Evolutionary conservation across 2,797 vertebrate species (phyloP), one percentile per base, ranked within the genome.

Genomic region (Zalophus californianus): DNA sequence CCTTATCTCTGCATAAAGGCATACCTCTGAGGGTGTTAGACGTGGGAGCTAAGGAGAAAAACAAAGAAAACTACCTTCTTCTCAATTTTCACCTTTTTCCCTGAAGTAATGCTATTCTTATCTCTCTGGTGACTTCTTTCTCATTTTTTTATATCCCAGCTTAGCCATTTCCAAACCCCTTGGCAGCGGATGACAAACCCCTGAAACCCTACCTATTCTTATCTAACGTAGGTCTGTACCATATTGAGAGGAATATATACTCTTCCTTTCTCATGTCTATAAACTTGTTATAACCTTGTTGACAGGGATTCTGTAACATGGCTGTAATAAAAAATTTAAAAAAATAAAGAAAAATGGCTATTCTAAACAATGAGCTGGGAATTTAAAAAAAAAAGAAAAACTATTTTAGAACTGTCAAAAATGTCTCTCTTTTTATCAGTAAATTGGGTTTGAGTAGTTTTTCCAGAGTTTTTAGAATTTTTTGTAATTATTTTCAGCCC

Each of bases 401-500:
- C 10, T 50, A 35, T 29, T 77, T 86, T 52, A 77, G 25, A 90
- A 44, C 18, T 70, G 50, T 52, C 56, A 48, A 64, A 91, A 72
- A 72, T n/a, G 23, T 29, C 60, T 27, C 25, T 75, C 38, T 78
- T 79, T 60, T 91, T n/a, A 64, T 83, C 16, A 54, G 6, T 60
- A 87, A 58, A 21, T 70, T 70, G 8, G 10, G 7, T 87, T 32
- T 87, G n/a, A 84, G 54, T 54, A 32, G 23, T 66, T 94, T 90
- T 54, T 54, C 41, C 12, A 48, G 38, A 85, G 21, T 58, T 44
- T n/a, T 73, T 35, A 29, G 50, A 85, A 35, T 7, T 62, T 86
- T 92, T 92, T 64, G 32, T 21, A 29, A 52, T 64, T 88, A 77
- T 64, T 62, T 54, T 95, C 16, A n/a, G 32, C 35, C 29, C 44